Evolutionary conservation across 1,140 invertebrate species (phyloP), one percentile per base, ranked within the genome.

Genomic region (Drosophila bifasciata): DNA sequence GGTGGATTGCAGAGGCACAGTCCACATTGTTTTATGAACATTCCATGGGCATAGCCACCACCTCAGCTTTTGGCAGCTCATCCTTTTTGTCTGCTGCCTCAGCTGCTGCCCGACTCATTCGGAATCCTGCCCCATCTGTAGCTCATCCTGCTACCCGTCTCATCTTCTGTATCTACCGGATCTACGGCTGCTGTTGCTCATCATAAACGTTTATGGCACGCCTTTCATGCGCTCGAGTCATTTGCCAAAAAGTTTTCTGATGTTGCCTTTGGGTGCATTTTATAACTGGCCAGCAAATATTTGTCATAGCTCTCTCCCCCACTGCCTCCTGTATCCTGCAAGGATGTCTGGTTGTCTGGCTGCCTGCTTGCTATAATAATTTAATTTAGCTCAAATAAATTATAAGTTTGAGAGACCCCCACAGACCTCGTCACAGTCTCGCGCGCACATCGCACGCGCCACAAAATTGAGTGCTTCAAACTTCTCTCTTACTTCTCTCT

Each of bases 301-400:
- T 85, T 84, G 76, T 84, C 76, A 79, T 64, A 59, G 52, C 36
- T 52, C 5, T 23, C 21, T 2, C 5, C 1, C 44, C 11, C 15
- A 11, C 45, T 43, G 3, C 28, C 51, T 41, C 19, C 52, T 45
- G 3, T 36, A 25, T 36, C 3, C 32, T 4, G 11, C 9, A 36
- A 36, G 32, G 32, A 36, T 36, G 32, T 36, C 32, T 36, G 32
- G 11, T n/a, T 53, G 49, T 61, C 67, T 62, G 72, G 55, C 50
- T 57, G 72, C 56, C 51, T 57, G 40, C 62, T 61, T 66, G 63
- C 60, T 61, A 61, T 84, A 85, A 85, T 84, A 84, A 84, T 85
- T 84, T 85, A 84, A 84, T 84, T 84, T 85, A 75, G 80, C 80
- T 79, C 71, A 85, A 85, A 84, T 84, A 75, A 84, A 84, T 84